Evolutionary conservation across 2,797 vertebrate genomes (phyloP).

Genomic region (Sebastes flavidus): DNA sequence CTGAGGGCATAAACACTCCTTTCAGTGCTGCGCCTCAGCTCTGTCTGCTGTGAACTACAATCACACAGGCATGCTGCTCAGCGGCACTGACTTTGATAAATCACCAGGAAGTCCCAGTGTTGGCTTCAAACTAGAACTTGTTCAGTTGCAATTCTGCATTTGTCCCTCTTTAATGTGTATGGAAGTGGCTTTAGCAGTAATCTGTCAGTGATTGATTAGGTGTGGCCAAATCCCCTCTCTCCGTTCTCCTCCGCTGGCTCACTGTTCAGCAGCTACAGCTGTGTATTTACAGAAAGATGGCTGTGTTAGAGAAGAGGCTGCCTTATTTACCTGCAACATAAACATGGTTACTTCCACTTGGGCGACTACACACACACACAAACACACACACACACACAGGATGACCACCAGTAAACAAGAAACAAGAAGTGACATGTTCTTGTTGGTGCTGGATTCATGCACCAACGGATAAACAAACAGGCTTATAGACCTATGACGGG

Average conservation of each 20-base stretch:
- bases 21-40: constrained; percentile 93
- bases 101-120: constrained; percentile 99
- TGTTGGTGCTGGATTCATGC: constrained; percentile 68
- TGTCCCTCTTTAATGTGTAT: constrained; percentile 99
- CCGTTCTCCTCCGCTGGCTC: constrained; percentile 79
- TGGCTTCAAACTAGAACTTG: constrained; percentile 99
- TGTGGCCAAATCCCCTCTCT: constrained; percentile 90
- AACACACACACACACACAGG: neutral
- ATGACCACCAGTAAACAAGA: constrained; percentile 72
- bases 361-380: constrained; percentile 75
- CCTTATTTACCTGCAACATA: constrained; percentile 93
- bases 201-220: constrained; percentile 99
- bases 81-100: constrained; percentile 99
- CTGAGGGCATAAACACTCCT: constrained; percentile 99
- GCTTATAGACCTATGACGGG: constrained; percentile 57
- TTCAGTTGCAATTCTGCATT: constrained; percentile 99
- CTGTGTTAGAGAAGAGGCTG: constrained; percentile 87
- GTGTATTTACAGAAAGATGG: constrained; percentile 87
- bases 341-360: constrained; percentile 92
- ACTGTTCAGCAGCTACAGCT: constrained; percentile 84
- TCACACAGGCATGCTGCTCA: constrained; percentile 95
- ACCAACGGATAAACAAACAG: constrained; percentile 68
- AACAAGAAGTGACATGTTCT: constrained; percentile 78
- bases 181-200: constrained; percentile 99
- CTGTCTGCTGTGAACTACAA: constrained; percentile 97